phyloP scores from a whole-genome alignment of 2,797 vertebrate species.

The Poecilia gillii region DNA sequence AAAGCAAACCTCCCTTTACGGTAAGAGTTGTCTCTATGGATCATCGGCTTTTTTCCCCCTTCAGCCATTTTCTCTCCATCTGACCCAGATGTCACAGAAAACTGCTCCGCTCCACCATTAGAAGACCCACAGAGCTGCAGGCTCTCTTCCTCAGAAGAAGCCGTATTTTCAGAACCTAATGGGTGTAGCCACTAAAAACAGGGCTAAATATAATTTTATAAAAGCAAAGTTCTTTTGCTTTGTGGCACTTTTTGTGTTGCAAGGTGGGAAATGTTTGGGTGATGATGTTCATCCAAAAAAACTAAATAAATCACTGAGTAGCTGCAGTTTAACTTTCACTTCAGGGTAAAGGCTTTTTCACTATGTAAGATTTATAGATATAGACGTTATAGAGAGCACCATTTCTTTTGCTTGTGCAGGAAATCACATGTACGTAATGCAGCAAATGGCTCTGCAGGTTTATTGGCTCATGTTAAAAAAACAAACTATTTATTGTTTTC shows the following conservation, averaged over 20 bases:
- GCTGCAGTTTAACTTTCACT: slow-evolving; percentile 11
- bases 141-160: slow-evolving; percentile 20
- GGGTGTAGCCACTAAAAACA: slow-evolving; percentile 3
- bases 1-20: slow-evolving; percentile 76
- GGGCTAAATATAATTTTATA: slow-evolving; percentile 12
- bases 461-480: background rate
- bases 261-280: slow-evolving; percentile 18
- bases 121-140: slow-evolving; percentile 12
- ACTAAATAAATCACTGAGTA: background rate
- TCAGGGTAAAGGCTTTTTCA: background rate
- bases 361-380: slow-evolving; percentile 15
- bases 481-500: background rate
- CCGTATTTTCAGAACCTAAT: slow-evolving; percentile 25
- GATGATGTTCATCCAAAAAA: slow-evolving; percentile 17
- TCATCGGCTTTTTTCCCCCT: slow-evolving; percentile 23
- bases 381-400: background rate
- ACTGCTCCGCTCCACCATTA: slow-evolving; percentile 21
- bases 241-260: background rate
- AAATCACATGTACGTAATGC: slow-evolving; percentile 10
- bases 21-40: slow-evolving; percentile 34
- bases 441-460: background rate
- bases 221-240: slow-evolving; percentile 16
- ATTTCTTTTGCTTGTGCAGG: slow-evolving; percentile 28
- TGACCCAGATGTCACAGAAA: slow-evolving; percentile 27
- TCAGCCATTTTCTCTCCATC: slow-evolving; percentile 29